Conservation (phyloP, 2,888 invertebrate species). For the Beris chalybata region DNA sequence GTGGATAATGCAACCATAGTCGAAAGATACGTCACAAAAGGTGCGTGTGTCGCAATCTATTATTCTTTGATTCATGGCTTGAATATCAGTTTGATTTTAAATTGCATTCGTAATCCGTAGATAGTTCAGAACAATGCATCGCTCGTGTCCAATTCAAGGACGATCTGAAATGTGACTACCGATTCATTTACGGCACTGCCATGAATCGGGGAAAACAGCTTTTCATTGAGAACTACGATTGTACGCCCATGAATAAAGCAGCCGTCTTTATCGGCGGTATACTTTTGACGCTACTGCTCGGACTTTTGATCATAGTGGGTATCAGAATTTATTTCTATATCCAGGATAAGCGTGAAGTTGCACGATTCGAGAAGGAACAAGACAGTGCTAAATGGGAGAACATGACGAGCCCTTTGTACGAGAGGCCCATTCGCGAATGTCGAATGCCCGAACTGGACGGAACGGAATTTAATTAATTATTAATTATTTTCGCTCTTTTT, state of each 20-base stretch:
- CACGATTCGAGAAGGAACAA: constrained; percentile 58
- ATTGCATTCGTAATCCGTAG: constrained; percentile 28
- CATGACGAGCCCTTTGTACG: constrained; percentile 63
- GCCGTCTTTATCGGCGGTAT: constrained; percentile 53
- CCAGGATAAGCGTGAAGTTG: constrained; percentile 61
- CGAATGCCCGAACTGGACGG: constrained; percentile 57
- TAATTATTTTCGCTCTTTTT: not conserved
- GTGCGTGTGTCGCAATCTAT: too few relatives aligned
- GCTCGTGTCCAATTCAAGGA: constrained; percentile 47
- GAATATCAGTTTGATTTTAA: constrained; percentile 1
- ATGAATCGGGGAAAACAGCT: constrained; percentile 42
- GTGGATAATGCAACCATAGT: too few relatives aligned
- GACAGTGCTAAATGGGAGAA: constrained; percentile 52
- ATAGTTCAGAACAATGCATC: constrained; percentile 45
- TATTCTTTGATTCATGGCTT: too few relatives aligned
- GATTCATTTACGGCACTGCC: constrained; percentile 47
- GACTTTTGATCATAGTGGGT: constrained; percentile 56
- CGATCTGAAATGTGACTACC: constrained; percentile 50
- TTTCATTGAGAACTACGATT: constrained; percentile 47
- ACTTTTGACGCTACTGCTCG: constrained; percentile 57
- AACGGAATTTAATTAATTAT: constrained; percentile 21
- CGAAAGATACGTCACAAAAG: too few relatives aligned
- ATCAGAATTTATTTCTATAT: constrained; percentile 56
- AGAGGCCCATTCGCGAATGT: constrained; percentile 63
- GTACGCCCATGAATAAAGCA: constrained; percentile 44